Percentiles rank a stretch among this genome's conserved stretches.
Conservation (phyloP, 1,140 invertebrate species). For the Drosophila navojoa region DNA sequence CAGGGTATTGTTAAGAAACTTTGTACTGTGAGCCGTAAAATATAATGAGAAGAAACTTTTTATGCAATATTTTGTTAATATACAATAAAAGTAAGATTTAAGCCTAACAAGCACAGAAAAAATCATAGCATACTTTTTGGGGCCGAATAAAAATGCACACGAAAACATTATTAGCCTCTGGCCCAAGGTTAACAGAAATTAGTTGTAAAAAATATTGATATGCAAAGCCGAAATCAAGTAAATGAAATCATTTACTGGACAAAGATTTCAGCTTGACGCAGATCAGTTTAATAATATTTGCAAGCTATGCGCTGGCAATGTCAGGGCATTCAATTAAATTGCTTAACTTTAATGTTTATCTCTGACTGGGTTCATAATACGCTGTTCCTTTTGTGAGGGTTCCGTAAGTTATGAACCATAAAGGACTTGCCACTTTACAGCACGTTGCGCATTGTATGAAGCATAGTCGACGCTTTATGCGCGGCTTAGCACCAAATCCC, state of each 20-base stretch:
- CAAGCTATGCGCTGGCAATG: neutral
- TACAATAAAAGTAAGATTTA: too few species aligned
- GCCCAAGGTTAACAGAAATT: too few species aligned
- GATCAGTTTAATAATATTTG: too few species aligned
- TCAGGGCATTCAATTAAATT: conserved; percentile 37
- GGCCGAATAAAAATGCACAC: neutral
- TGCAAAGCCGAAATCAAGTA: too few species aligned
- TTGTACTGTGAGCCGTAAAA: too few species aligned
- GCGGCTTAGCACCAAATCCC: conserved; percentile 68
- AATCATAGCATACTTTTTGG: neutral
- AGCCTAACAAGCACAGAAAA: neutral
- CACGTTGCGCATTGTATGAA: conserved; percentile 38
- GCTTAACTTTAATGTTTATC: conserved; percentile 32
- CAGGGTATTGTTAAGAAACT: too few species aligned
- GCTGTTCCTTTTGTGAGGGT: conserved; percentile 18
- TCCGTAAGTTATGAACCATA: conserved; percentile 45
- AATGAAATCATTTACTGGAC: too few species aligned
- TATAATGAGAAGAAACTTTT: too few species aligned
- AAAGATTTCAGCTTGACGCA: too few species aligned
- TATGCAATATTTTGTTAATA: too few species aligned
- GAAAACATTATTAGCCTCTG: neutral
- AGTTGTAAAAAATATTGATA: too few species aligned
- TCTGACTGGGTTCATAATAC: conserved; percentile 10
- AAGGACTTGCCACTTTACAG: conserved; percentile 43
- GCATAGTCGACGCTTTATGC: conserved; percentile 63